A percentile compares a stretch with the other conserved stretches of the same genome.
These are phyloP conservation scores for Leucopsar rothschildi DNA, from an alignment of 2,113 vertebrate species.

Conservation along the genomic window DNA sequence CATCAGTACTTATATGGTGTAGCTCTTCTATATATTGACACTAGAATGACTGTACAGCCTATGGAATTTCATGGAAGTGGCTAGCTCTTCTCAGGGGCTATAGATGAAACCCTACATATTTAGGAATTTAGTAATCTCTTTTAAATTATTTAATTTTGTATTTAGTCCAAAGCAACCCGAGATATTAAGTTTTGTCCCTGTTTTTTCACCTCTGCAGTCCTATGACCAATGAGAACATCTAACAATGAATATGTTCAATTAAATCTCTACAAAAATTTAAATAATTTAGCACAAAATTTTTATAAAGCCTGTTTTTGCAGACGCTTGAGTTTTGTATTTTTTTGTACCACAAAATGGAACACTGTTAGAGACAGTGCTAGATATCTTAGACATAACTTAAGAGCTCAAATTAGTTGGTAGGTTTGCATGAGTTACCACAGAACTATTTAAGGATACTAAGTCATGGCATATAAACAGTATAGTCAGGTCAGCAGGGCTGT, in stretches of 20 bases:
- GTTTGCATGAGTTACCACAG: not conserved
- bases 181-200: not conserved
- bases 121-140: not conserved
- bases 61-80: not conserved
- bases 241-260: not conserved
- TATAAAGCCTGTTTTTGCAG: not conserved
- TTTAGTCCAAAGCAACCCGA: not conserved
- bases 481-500: not conserved
- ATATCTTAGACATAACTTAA: not conserved
- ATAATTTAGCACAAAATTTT: not conserved
- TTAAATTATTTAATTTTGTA: not conserved
- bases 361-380: not conserved
- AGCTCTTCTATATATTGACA: not conserved
- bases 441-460: not conserved
- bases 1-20: not conserved
- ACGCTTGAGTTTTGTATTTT: not conserved
- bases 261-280: not conserved
- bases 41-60: fast-evolving
- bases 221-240: not conserved
- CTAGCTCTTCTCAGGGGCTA: not conserved
- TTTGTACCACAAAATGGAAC: not conserved
- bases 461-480: not conserved
- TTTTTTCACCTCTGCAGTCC: not conserved
- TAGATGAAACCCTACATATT: not conserved
- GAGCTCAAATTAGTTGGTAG: not conserved